Evolutionary conservation across 2,113 vertebrate genomes (phyloP), one percentile per base, ranked within the genome.

Genomic region (Ailuropoda melanoleuca): DNA sequence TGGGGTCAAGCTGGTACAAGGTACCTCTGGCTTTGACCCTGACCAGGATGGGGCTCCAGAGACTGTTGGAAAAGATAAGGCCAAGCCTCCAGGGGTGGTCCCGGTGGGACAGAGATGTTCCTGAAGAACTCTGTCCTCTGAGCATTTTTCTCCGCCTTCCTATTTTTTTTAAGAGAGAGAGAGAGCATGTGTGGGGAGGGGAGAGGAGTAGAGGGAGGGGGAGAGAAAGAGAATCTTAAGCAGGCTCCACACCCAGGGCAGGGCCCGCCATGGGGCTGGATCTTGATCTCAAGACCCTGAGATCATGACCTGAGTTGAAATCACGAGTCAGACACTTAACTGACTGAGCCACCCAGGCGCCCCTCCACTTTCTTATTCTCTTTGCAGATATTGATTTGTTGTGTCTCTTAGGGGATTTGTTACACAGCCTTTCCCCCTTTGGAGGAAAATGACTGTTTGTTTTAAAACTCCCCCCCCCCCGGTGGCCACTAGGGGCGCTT

Each of bases 401-500:
- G 1, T 88, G 48, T 48, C 14, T 39, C 4, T 92, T 23, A 10
- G 37, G 29, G 48, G 7, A 70, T 84, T 89, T 84, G 3, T 74
- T 72, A 89, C 37, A 78, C 26, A 91, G 26, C 8, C 23, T 88
- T 81, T 85, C 37, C 62, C 18, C 14, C 15, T 34, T 77, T 78
- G 55, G 29, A 89, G 12, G 68, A 43, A 86, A 93, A 93, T 93
- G n/a, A 53, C 37, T 83, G 50, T 78, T 91, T 92, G 29, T 86
- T 91, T 62, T 50, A 89, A 83, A 87, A 78, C 24, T 87, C 34
- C 55, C 60, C 80, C 8, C 2, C 60, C 84, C 8, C 2, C 48
- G 26, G 4, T 14, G n/a, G 11, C 70, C 37, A 21, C 15, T 11
- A 58, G 23, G 60, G 29, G 23, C 3, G 18, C 46, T 95, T 87